Base-by-base conservation (phyloP, 2,113 vertebrate species). In the Colius striatus region DNA sequence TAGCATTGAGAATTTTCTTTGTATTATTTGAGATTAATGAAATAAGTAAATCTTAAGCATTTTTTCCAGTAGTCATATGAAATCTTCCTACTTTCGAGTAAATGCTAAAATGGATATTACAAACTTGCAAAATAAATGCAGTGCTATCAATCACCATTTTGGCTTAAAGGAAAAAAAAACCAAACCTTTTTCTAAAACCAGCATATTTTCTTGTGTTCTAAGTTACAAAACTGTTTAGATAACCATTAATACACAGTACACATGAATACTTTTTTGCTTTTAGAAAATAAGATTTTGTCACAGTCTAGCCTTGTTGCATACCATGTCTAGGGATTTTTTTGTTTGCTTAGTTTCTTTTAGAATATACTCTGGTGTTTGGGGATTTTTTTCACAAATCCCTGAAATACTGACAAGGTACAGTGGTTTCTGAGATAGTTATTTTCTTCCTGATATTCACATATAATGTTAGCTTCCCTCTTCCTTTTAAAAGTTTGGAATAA, bases 221-320 rank as follows among this genome's bases (percentile, higher is more conserved):
- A 85, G 16, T 53, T 51, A 22, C 53, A 36, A 9, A 79, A 47
- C 48, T 60, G 1, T 27, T 41, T 41, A 41, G 9, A 41, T 41
- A 12, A 41, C 38, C 38, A 38, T 62, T 67, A 17, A 61, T n/a
- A 36, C 3, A 32, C 1, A 0, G 0, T 54, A 60, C 5, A 5
- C 20, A 21, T 29, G 17, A 67, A 82, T n/a, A 14, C 1, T 11
- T 71, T 60, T 61, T 72, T 82, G 0, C 0, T 57, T 41, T 36
- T 21, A 20, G 76, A 17, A 21, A 83, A 66, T 45, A 30, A 3
- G n/a, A 76, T 13, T 32, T n/a, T 94, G 4, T 58, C 7, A 10
- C 50, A 23, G 6, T 55, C 16, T 34, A 65, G 7, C 23, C 30
- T 87, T 68, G 30, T 87, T 68, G 30, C 5, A 25, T 45, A 50